Evolutionary conservation across 2,888 invertebrate genomes (phyloP).

Genomic region (Cylindroiulus punctatus): DNA sequence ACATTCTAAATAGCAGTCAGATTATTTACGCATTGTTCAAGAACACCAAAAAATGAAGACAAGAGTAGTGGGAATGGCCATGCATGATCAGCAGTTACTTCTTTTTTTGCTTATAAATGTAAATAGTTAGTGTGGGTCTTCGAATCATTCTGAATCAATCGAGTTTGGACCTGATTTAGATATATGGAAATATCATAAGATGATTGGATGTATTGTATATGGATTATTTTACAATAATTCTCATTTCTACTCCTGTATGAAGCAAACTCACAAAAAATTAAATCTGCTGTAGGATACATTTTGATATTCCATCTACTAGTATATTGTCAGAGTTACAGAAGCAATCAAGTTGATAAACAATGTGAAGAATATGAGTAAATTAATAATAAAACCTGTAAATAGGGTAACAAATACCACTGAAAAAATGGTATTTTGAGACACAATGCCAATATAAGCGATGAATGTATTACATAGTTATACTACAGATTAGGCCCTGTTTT

Average conservation of each 20-base stretch:
- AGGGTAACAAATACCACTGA: background rate
- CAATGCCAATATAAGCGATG: background rate
- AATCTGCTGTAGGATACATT: background rate
- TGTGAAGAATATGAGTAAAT: too few species aligned
- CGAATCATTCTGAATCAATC: too few species aligned
- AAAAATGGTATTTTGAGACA: background rate
- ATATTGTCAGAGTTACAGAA: background rate
- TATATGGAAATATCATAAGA: too few species aligned
- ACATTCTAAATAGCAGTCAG: conserved; percentile 24
- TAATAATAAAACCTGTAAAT: too few species aligned
- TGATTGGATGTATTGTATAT: too few species aligned
- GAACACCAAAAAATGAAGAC: conserved; percentile 2
- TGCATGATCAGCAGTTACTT: background rate
- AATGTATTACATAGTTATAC: background rate
- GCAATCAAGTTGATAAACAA: background rate
- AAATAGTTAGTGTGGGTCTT: too few species aligned
- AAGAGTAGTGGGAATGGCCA: conserved; percentile 25
- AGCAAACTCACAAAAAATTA: background rate
- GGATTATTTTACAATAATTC: background rate
- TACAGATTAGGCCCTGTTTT: too few species aligned
- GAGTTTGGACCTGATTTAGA: too few species aligned
- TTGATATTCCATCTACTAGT: background rate
- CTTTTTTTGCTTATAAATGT: background rate
- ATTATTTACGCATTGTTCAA: conserved; percentile 30
- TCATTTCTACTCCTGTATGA: background rate